Base-by-base conservation (phyloP, 2,888 invertebrate species). In the Trissolcus brochymenae region DNA sequence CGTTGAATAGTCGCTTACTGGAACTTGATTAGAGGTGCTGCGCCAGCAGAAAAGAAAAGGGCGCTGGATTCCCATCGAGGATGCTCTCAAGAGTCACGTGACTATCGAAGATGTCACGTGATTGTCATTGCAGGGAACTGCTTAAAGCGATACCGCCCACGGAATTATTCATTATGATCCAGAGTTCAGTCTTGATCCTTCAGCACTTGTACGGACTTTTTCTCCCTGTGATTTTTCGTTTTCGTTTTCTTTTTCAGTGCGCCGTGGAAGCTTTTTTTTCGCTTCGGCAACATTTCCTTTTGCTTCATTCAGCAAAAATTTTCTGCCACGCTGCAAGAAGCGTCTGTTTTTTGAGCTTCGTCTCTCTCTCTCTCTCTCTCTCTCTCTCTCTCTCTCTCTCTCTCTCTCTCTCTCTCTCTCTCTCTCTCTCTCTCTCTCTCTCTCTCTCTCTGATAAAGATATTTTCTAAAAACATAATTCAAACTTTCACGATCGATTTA, bases 81-180 rank as follows among this genome's bases (percentile, higher is more conserved):
- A 62, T 57, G 66, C 56, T 60, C 56, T 66, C 49, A 17, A 9
- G 19, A 67, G 13, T 29, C 49, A 43, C 57, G 60, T 35, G 56
- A 46, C 35, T 35, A 35, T 35, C 35, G 35, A 35, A 46, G 46
- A 46, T 46, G 49, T 49, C 6, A 50, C 68, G 68, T 67, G 79
- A 79, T 82, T 82, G 79, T 79, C 80, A 80, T 76, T 79, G 84
- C 79, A 82, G 78, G 75, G 76, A 83, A 79, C 78, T 79, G 76
- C 81, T 82, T 82, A 81, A 84, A 86, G 81, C 83, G 81, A 82
- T 81, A 82, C 81, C 81, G 80, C 82, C 82, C 80, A 81, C 78
- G 81, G 83, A 87, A 87, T 87, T 87, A 87, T 87, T 87, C 86
- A 87, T 87, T 86, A 85, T 84, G 81, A 81, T 74, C 49, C 65